These are phyloP conservation scores for Percopsis transmontana DNA, from an alignment of 2,113 vertebrate species.

Conservation along the genomic window DNA sequence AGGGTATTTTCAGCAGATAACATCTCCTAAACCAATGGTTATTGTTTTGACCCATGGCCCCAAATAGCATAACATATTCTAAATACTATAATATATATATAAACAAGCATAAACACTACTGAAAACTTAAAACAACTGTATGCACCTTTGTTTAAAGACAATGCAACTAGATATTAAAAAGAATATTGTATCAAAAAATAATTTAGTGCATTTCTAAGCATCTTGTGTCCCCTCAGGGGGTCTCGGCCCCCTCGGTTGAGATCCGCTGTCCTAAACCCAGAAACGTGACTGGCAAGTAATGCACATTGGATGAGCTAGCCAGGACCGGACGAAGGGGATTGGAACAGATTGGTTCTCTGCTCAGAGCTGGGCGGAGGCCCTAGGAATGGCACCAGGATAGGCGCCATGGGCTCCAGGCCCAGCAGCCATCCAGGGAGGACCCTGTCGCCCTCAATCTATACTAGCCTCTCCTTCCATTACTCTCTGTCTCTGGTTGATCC, in stretches of 20 bases:
- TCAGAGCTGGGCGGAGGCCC: constrained; percentile 22
- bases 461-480: not conserved
- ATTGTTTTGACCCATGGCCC: no score
- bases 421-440: constrained; percentile 47
- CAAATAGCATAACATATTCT: no score
- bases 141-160: no score
- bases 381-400: constrained; percentile 28
- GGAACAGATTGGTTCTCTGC: constrained; percentile 3
- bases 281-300: no score
- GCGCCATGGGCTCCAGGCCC: constrained; percentile 50
- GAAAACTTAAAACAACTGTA: no score
- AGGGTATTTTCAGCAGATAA: not conserved
- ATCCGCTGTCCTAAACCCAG: no score
- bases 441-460: constrained; percentile 53
- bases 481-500: constrained; percentile 11
- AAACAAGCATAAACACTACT: no score
- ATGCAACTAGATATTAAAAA: no score
- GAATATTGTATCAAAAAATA: no score
- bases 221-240: not conserved
- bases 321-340: constrained; percentile 10
- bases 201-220: not conserved
- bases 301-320: not conserved
- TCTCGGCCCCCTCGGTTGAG: no score
- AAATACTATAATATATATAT: no score
- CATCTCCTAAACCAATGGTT: constrained; percentile 3